Conservation (phyloP, 1,140 invertebrate species). For the Neuroterus valhalla region DNA sequence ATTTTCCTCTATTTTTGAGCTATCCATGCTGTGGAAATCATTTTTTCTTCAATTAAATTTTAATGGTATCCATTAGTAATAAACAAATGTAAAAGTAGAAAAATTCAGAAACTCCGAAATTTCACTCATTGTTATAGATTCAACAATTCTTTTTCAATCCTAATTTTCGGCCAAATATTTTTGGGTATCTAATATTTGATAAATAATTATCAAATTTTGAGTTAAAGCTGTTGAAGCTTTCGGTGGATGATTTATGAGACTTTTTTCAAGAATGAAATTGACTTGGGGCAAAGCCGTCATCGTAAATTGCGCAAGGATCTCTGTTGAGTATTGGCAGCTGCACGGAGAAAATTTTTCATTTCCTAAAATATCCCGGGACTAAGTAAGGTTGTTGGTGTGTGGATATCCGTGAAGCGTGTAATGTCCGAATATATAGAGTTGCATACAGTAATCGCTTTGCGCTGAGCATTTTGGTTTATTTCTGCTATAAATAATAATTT, state of each 20-base stretch:
- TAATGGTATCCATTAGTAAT: too few species aligned
- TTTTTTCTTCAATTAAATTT: too few species aligned
- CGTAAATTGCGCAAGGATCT: conserved; percentile 6
- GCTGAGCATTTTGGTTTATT: conserved; percentile 41
- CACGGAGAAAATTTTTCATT: conserved; percentile 38
- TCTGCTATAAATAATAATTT: conserved; percentile 66
- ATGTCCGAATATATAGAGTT: conserved; percentile 18
- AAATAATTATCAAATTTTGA: too few species aligned
- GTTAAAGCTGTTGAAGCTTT: too few species aligned
- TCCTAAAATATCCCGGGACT: conserved; percentile 45
- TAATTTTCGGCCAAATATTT: too few species aligned
- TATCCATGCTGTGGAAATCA: too few species aligned
- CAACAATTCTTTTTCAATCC: too few species aligned
- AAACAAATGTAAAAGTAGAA: too few species aligned
- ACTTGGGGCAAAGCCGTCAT: conserved; percentile 6
- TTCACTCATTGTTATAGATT: too few species aligned
- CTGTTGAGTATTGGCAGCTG: conserved; percentile 34
- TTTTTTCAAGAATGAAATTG: conserved; percentile 22
- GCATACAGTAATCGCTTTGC: background rate
- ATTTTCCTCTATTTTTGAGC: too few species aligned
- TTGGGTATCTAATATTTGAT: too few species aligned
- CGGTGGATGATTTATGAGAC: background rate
- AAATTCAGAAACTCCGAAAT: too few species aligned
- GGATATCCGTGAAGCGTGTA: conserved; percentile 41
- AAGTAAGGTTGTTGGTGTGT: conserved; percentile 17